Base-by-base conservation (phyloP, 1,140 invertebrate genomes). In the Drosophila eugracilis region DNA sequence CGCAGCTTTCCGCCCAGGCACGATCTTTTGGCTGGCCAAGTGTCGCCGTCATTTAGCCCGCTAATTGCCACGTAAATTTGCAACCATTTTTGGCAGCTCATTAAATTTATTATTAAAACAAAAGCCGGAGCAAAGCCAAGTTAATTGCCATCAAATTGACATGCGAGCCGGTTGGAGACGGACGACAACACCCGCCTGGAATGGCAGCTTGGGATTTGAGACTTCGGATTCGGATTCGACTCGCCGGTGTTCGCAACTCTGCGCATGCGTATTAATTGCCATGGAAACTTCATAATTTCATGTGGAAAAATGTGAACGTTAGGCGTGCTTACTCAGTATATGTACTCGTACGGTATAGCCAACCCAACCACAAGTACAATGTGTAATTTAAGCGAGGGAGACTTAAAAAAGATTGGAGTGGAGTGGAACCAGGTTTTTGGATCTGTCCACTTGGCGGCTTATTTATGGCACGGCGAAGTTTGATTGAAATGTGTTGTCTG, bases 1-100 rank as follows among this genome's bases (percentile, higher is more conserved):
- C 24, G 15, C 42, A 53, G 42, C 37, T 62, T 54, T 65, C 45
- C 63, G 63, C 60, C 60, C 45, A 66, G 41, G 44, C 50, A 80
- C 75, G 76, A 79, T 81, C 78, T 59, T 30, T 83, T 85, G 62
- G 67, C 78, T 85, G 62, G 67, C 78, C 81, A 86, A 86, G 81
- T 86, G 81, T 85, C 78, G 77, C 78, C 69, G 70, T 74, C 70
- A 72, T 74, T 79, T 86, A 78, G 69, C 52, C 39, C 74, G 69
- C 81, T 86, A 86, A 86, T 86, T 86, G 81, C 83, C 83, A 86
- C 81, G 81, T 86, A 86, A 88, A 86, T 86, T 86, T 86, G 81
- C 81, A 86, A 86, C 84, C 84, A 89, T 89, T 89, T 89, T 89
- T 89, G 84, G 84, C 84, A 89, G 84, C 84, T 89, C 84, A 89